Base-by-base conservation (phyloP, 2,888 invertebrate genomes). In the Amblyjoppa proteus region DNA sequence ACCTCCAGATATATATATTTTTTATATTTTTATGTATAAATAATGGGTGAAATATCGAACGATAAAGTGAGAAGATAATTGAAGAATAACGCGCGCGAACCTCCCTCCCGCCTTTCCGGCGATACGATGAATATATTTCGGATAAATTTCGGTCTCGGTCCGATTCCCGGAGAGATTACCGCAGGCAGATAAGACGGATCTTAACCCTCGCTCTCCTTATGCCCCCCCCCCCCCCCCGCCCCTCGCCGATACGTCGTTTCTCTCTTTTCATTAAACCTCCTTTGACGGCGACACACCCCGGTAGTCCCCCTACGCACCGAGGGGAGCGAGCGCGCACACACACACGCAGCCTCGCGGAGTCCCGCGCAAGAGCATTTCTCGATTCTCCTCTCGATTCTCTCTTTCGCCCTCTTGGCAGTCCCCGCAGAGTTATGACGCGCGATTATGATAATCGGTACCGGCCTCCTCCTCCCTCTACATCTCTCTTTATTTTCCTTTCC, bases 391-490 rank as follows among this genome's bases (percentile, higher is more conserved):
- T 76, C 70, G 70, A 82, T 82, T 82, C 76, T 82, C 81, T 81
- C 81, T 64, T 81, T 81, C 75, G 69, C 70, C 69, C 76, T 76
- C 81, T 75, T 56, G 75, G 81, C 81, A 81, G 75, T 53, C 49
- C 74, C 53, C 84, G 89, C 90, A 90, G 91, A 92, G 91, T 92
- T 92, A 92, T 92, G 91, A 92, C 92, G 92, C 91, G 92, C 90
- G 92, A 92, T 92, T 92, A 92, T 92, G 92, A 92, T 92, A 92
- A 92, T 92, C 92, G 92, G 89, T 90, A 90, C 89, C 89, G 86
- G 89, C 89, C 87, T 89, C 88, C 89, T 88, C 89, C 87, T 86
- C 85, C 86, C 41, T 69, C 75, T 79, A 74, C 66, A 53, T 34
- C 70, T 70, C 73, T 81, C 75, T 83, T 75, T 53, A 71, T 81